Evolutionary conservation across 2,113 vertebrate species (phyloP).

Genomic region (Toxotes jaculatrix): DNA sequence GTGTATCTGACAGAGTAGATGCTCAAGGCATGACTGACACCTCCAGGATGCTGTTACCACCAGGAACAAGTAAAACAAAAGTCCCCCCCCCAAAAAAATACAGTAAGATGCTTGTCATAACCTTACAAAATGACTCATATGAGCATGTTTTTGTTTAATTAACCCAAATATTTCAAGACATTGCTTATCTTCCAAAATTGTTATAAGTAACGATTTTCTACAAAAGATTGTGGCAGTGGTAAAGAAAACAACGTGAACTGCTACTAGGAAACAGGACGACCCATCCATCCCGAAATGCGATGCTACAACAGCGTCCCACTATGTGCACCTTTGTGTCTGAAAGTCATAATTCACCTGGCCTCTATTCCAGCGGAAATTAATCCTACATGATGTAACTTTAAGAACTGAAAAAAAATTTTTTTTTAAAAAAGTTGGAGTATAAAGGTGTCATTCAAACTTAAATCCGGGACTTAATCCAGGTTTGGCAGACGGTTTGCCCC

Average conservation of each 20-base stretch:
- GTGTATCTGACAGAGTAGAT: too few species aligned
- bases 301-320: not conserved
- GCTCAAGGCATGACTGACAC: too few species aligned
- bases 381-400: slow-evolving; percentile 2
- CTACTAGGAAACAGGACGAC: not conserved
- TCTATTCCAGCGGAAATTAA: not conserved
- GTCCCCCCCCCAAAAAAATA: too few species aligned
- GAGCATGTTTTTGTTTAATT: too few species aligned
- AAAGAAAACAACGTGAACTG: not conserved
- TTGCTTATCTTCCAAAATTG: too few species aligned
- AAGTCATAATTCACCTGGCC: not conserved
- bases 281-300: not conserved
- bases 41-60: too few species aligned
- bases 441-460: slow-evolving; percentile 59
- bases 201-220: too few species aligned
- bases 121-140: too few species aligned
- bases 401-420: slow-evolving; percentile 17
- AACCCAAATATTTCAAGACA: too few species aligned
- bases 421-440: slow-evolving; percentile 1
- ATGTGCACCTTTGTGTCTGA: not conserved
- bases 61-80: too few species aligned
- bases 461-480: slow-evolving; percentile 46
- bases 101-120: too few species aligned
- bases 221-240: too few species aligned
- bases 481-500: slow-evolving; percentile 48